Base-by-base conservation (phyloP, 2,888 invertebrate genomes). In the Merodon equestris region DNA sequence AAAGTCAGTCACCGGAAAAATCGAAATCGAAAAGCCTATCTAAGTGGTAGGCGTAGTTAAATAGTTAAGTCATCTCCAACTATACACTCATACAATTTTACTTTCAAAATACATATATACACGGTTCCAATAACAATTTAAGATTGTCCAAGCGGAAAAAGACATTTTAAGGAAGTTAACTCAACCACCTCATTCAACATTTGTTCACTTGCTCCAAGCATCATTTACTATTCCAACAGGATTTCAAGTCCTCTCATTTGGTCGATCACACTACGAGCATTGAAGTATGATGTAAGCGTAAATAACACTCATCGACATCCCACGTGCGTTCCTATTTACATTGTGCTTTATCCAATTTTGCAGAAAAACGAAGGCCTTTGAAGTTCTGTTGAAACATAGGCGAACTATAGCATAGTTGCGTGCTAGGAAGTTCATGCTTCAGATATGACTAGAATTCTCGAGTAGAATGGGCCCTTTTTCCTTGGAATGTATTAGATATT, bases 141-240 rank as follows among this genome's bases (percentile, higher is more conserved):
- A 68, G 63, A 57, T 63, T 51, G 57, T 56, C 63, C 74, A 68
- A 68, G 51, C 45, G 74, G 45, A 53, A 75, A 68, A 56, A 57
- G 68, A 61, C 63, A 58, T 63, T 68, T 75, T 51, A 47, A 57
- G 63, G 42, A 74, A 56, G 61, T 61, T 74, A 66, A 72, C 3
- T 27, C 27, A 27, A 27, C 27, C 27, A 27, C 27, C 27, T 27
- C 7, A 27, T 27, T 4, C 27, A 27, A 7, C n/a, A n/a, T n/a
- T n/a, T n/a, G n/a, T n/a, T n/a, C n/a, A n/a, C 27, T 27, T 27
- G 27, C 27, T 7, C 7, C 27, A 2, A 27, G 27, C 27, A 27
- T 27, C 27, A 27, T 68, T 74, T 68, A 61, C 74, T 63, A 74
- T 74, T 68, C 63, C 61, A 74, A 68, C 68, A 61, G 63, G 53